Conservation (phyloP, 2,797 vertebrate species). For the Margarornis squamiger region DNA sequence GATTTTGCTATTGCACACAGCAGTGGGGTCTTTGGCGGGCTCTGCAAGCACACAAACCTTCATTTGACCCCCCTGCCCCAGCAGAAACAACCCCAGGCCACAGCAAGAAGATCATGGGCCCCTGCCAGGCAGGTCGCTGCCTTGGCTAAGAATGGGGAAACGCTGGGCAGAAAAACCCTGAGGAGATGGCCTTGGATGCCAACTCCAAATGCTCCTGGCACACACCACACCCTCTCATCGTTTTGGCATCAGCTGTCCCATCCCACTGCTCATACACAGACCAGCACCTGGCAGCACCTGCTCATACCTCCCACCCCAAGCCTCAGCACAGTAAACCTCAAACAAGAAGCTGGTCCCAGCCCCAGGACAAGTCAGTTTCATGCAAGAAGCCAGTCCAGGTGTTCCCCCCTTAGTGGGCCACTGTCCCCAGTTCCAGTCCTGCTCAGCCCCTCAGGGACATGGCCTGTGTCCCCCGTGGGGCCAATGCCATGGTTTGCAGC, state of each 20-base stretch:
- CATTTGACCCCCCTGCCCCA: neutral
- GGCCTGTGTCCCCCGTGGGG: rapidly evolving
- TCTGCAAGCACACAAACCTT: neutral
- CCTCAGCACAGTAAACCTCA: neutral
- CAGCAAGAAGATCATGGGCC: neutral
- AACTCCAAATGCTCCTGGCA: rapidly evolving
- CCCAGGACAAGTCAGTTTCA: neutral
- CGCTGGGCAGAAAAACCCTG: neutral
- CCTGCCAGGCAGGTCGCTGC: neutral
- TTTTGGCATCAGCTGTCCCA: rapidly evolving
- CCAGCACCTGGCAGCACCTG: neutral
- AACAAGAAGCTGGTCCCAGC: neutral
- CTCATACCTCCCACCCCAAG: neutral
- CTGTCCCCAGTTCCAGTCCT: neutral
- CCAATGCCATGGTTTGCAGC: neutral
- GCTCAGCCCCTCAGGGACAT: neutral
- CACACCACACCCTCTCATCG: too few species aligned
- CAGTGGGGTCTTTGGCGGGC: neutral
- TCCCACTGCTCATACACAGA: neutral
- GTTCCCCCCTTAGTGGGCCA: neutral
- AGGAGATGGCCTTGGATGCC: neutral
- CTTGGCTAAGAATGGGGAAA: neutral
- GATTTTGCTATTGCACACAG: neutral
- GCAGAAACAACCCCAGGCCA: neutral
- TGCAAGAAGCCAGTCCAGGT: neutral